Conservation (phyloP, 2,888 invertebrate species). For the Clivina fossor region DNA sequence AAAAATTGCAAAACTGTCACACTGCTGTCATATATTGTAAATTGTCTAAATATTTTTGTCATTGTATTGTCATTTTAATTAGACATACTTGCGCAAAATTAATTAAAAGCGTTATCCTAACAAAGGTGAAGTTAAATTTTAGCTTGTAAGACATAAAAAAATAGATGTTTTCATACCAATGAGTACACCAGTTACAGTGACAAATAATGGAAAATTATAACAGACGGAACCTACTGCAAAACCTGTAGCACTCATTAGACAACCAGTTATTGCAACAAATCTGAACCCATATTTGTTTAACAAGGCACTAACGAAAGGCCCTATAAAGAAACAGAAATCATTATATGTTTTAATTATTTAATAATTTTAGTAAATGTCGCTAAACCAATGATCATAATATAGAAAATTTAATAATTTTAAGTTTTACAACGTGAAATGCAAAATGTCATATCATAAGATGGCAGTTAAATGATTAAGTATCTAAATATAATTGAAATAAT, state of each 20-base stretch:
- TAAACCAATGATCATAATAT: too few species aligned
- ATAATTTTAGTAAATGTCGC: too few species aligned
- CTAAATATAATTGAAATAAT: too few species aligned
- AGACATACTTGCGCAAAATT: neutral
- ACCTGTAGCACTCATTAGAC: constrained; percentile 39
- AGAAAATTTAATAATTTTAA: too few species aligned
- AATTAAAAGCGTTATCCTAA: neutral
- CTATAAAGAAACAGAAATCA: constrained; percentile 37
- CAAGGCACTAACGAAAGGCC: constrained; percentile 48
- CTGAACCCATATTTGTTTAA: constrained; percentile 48
- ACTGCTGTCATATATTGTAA: too few species aligned
- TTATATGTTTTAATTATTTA: too few species aligned
- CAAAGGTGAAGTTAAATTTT: neutral
- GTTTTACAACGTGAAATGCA: too few species aligned
- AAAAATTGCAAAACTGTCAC: too few species aligned
- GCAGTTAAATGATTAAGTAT: too few species aligned
- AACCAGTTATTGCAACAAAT: constrained; percentile 44
- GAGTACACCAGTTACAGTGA: constrained; percentile 2
- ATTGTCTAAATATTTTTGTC: neutral
- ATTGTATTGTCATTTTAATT: neutral
- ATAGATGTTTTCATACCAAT: neutral
- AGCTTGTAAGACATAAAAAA: neutral
- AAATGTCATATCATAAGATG: too few species aligned
- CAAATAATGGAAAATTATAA: constrained; percentile 1
- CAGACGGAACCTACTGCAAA: constrained; percentile 12